Base-by-base conservation (phyloP, 2,797 vertebrate genomes). In the Anniella stebbinsi region DNA sequence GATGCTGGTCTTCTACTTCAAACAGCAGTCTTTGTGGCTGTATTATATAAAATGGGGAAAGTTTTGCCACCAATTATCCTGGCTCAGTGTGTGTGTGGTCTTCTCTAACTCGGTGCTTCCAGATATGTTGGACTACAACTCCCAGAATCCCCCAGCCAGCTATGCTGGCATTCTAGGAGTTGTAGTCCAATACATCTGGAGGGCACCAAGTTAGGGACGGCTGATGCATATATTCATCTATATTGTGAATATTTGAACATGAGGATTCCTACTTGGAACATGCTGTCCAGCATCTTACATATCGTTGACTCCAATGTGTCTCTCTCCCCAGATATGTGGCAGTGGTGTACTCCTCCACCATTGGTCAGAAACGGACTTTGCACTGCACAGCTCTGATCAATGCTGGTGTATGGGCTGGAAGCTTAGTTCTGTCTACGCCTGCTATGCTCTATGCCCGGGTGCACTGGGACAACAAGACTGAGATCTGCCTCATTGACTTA, bases 401-500 rank as follows among this genome's bases (percentile, higher is more conserved):
- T 1, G 85, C 84, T 5, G 80, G 89, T 28, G 92, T 94, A 13
- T 94, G 93, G 93, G 82, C 90, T 18, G 88, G 88, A 73, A 93
- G 92, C 41, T 86, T 93, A 10, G 89, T 89, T 45, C 91, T 94
- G 66, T 88, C 92, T 67, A 88, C 81, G 2, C 93, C 93, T 3
- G 86, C 66, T 36, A 91, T 93, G 45, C 89, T 94, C 25, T 94
- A 93, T 17, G 87, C 92, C 51, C 86, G 86, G 38, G 92, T 92
- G 33, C 83, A 87, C 67, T 92, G 91, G 91, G 92, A 90, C 28
- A 91, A 94, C 45, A 91, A 88, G 17, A 91, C 78, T 11, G 93
- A 90, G 70, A 54, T 94, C 66, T 94, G 93, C 57, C 90, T 93
- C 28, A 21, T 93, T 66, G 93, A 94, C 73, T 83, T 94, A 66